A percentile compares a stretch with the other conserved stretches of the same genome.
Conservation (phyloP, 37 sponge, comb jelly and placozoan species). For the Petrosia ficiformis region DNA sequence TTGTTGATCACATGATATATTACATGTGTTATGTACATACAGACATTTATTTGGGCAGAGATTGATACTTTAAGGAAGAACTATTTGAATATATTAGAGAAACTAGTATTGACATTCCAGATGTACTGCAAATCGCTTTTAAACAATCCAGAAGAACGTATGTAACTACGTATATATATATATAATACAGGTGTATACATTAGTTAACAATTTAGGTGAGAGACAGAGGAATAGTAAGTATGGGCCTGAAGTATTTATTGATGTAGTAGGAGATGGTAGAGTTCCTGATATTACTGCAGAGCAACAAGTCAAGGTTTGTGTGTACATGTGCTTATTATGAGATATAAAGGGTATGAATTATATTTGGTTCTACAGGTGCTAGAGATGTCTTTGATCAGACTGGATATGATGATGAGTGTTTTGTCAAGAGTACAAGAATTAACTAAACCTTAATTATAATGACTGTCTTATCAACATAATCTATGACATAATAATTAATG, state of each 20-base stretch:
- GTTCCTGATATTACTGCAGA: conserved; percentile 31
- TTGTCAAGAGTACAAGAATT: conserved; percentile 61
- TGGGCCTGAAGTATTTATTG: too few species aligned
- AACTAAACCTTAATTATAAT: not conserved
- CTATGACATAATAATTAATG: not conserved
- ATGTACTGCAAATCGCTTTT: not conserved
- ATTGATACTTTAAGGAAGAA: not conserved
- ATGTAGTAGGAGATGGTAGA: conserved; percentile 19
- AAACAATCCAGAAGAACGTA: too few species aligned
- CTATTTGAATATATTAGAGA: conserved; percentile 29
- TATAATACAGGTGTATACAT: too few species aligned
- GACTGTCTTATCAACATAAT: not conserved
- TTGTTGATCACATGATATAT: not conserved
- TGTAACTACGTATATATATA: too few species aligned
- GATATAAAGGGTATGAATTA: not conserved
- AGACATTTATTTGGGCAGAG: conserved; percentile 54
- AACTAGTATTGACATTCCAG: not conserved
- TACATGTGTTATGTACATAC: not conserved
- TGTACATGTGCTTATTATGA: too few species aligned
- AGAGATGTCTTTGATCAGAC: conserved; percentile 9
- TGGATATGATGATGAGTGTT: conserved; percentile 67
- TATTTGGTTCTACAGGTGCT: conserved; percentile 22
- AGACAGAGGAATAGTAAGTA: too few species aligned
- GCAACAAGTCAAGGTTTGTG: conserved; percentile 29
- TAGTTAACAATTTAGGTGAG: too few species aligned